A percentile compares a stretch with the other conserved stretches of the same genome.
Conservation (phyloP, 1,140 invertebrate species). For the Drosophila melanica region DNA sequence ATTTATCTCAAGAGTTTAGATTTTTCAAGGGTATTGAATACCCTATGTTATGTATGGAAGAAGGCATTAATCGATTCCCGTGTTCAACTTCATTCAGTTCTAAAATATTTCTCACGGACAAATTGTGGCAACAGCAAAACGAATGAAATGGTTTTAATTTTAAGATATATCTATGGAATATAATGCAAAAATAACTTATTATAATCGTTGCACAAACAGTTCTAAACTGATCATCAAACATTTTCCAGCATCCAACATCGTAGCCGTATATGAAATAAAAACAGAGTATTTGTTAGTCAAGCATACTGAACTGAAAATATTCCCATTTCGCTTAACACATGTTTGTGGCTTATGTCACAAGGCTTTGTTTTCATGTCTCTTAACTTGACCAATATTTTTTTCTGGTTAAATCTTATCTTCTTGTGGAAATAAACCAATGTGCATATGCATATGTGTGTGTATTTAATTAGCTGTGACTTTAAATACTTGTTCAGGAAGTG, state of each 20-base stretch:
- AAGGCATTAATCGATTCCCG: no score
- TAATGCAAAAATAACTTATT: no score
- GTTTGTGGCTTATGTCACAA: constrained; percentile 4
- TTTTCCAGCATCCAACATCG: no score
- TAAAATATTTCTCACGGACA: no score
- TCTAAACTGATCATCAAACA: no score
- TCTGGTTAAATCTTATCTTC: constrained; percentile 26
- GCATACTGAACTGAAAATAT: neutral
- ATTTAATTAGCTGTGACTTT: constrained; percentile 9
- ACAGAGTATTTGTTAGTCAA: constrained; percentile 12
- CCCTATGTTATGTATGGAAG: neutral
- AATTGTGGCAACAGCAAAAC: no score
- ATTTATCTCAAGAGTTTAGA: neutral
- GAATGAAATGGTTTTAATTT: no score
- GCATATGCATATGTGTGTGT: neutral
- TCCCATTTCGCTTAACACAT: neutral
- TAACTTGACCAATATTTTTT: constrained; percentile 10
- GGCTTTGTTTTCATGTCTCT: constrained; percentile 36
- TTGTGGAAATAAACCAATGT: neutral
- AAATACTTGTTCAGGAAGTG: no score
- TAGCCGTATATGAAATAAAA: no score
- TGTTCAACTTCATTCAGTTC: no score
- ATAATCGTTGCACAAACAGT: no score
- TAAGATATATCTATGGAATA: no score
- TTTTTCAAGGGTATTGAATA: constrained; percentile 10